These are phyloP conservation scores for Aplidium turbinatum DNA, from an alignment of 23 tunicate genomes.

Conservation along the genomic window DNA sequence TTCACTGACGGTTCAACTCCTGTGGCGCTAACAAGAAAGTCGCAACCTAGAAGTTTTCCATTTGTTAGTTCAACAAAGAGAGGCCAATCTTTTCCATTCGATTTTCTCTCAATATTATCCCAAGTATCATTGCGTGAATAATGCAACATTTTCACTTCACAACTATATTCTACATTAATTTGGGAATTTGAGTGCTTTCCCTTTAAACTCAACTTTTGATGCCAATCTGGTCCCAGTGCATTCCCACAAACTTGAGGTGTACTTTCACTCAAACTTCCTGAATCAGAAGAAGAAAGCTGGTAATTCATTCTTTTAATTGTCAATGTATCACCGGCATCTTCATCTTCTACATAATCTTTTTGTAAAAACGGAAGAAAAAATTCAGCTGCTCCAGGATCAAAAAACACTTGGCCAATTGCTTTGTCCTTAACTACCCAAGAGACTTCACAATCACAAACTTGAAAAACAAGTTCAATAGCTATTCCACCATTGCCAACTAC, in stretches of 20 bases:
- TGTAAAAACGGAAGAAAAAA: slow-evolving; percentile 61
- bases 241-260: slow-evolving; percentile 37
- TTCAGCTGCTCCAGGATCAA: slow-evolving; percentile 89
- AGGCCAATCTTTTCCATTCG: slow-evolving; percentile 51
- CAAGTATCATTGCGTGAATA: neutral
- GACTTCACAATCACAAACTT: slow-evolving; percentile 55
- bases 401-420: slow-evolving; percentile 73
- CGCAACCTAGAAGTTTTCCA: slow-evolving; percentile 53
- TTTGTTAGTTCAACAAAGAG: slow-evolving; percentile 55
- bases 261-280: neutral
- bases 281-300: slow-evolving; percentile 26
- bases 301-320: slow-evolving; percentile 49
- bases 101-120: neutral
- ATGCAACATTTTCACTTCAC: slow-evolving; percentile 45
- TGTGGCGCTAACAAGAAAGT: slow-evolving; percentile 87
- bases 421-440: slow-evolving; percentile 82
- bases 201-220: slow-evolving; percentile 31
- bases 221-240: slow-evolving; percentile 96
- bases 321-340: neutral
- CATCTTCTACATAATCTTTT: slow-evolving; percentile 10
- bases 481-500: slow-evolving; percentile 95
- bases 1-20: slow-evolving; percentile 70
- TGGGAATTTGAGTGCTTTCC: slow-evolving; percentile 8
- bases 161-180: slow-evolving; percentile 49
- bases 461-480: slow-evolving; percentile 80